phyloP scores from a whole-genome alignment of 92 coral and sea anemone genomes.

The Zoanthus gigantus region DNA sequence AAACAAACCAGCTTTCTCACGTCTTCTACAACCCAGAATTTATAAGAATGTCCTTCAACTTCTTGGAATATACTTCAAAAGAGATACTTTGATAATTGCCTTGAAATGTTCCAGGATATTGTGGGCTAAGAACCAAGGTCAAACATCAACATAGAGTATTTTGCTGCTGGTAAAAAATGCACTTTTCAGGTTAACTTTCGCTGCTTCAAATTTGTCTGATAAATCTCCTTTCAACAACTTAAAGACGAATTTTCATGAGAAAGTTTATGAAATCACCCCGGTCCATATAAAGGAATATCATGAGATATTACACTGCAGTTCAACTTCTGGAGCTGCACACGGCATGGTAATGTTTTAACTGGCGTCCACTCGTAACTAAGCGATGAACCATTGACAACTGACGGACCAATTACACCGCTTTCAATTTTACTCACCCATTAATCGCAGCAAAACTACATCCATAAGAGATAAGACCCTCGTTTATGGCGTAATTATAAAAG shows the following conservation, averaged over 20 bases:
- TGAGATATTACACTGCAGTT: not conserved
- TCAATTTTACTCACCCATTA: constrained; percentile 27
- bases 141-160: not conserved
- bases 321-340: not conserved
- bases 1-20: not conserved
- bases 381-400: constrained; percentile 38
- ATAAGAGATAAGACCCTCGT: no score
- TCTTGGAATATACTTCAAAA: not conserved
- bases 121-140: not conserved
- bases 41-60: not conserved
- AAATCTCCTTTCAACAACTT: not conserved
- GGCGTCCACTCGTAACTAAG: constrained; percentile 68
- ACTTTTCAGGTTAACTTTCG: not conserved
- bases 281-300: not conserved
- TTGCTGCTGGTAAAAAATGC: not conserved
- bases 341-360: constrained; percentile 24
- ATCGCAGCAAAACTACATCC: not conserved
- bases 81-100: not conserved
- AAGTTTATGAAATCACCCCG: not conserved
- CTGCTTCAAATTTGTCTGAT: not conserved
- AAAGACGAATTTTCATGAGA: not conserved
- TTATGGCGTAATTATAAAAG: no score
- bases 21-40: not conserved
- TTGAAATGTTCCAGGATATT: not conserved
- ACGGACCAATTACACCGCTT: constrained; percentile 59